Evolutionary conservation across 2,113 vertebrate species (phyloP), one percentile per base, ranked within the genome.

Genomic region (Ranitomeya imitator): DNA sequence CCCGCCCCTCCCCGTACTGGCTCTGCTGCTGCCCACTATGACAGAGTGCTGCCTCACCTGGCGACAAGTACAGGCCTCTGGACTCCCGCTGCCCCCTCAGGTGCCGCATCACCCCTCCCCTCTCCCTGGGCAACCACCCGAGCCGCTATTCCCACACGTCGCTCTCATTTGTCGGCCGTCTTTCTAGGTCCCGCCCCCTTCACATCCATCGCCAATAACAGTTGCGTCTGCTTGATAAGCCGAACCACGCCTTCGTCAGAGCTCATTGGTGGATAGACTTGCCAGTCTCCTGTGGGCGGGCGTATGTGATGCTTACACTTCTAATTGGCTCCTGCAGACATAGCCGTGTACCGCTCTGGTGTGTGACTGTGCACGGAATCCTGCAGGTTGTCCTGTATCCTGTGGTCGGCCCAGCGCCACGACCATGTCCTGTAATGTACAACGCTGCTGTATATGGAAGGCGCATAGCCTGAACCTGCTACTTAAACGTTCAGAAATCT

Each of bases 51-150:
- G 14, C 67, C 86, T 87, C 79, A 87, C 86, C 86, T 87, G 79
- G 13, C 63, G 6, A 26, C 52, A 74, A 65, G 52, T 14, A 59
- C 16, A 74, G 86, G 86, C 86, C 86, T 87, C 67, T 19, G 15
- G 12, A 23, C 52, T 45, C n/a, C 51, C 23, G 37, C 19, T 31
- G 52, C 54, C 63, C 78, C 63, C 67, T 69, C 65, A 87, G 86
- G 86, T 87, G 79, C 86, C 79, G 79, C 79, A 87, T 82, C 63
- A 54, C 86, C 79, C 76, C 85, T 18, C 79, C 78, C 54, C 51
- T 87, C 86, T n/a, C 52, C 52, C 52, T 61, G 79, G 79, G 65
- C 18, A 57, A 87, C 79, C 86, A 82, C 79, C 45, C 76, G 65
- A 87, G 18, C 86, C 86, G 86, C 86, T 82, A 87, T 26, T 21